Conservation (phyloP, 2,113 vertebrate species). For the Tragelaphus strepsiceros region DNA sequence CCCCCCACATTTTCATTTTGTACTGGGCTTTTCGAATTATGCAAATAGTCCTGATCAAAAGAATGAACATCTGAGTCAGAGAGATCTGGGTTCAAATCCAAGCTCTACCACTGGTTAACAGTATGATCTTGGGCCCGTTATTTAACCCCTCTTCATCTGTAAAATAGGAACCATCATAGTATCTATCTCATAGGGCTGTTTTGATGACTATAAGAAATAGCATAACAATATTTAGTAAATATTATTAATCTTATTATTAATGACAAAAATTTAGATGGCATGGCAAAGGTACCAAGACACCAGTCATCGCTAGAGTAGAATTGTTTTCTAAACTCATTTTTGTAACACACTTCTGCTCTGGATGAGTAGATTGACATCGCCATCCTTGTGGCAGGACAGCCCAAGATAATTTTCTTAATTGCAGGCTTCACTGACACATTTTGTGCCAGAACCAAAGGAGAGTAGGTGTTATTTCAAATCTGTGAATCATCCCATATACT, state of each 20-base stretch:
- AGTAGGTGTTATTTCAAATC: slow-evolving; percentile 67
- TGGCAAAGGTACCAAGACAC: not conserved
- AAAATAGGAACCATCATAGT: not conserved
- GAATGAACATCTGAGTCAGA: not conserved
- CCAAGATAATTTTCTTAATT: slow-evolving; percentile 67
- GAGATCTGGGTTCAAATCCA: not conserved
- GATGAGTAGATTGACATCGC: slow-evolving; percentile 42
- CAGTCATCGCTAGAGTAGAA: not conserved
- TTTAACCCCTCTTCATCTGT: not conserved
- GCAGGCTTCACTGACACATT: slow-evolving; percentile 66
- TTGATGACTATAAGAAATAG: not conserved
- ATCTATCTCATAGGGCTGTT: not conserved
- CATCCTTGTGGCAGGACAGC: slow-evolving; percentile 48
- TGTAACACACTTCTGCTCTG: slow-evolving; percentile 10
- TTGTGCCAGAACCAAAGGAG: slow-evolving; percentile 53
- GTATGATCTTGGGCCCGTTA: not conserved
- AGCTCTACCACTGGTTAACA: not conserved
- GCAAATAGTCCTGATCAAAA: not conserved
- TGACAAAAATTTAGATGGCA: slow-evolving; percentile 12
- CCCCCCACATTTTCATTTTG: not conserved
- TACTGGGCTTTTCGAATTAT: not conserved
- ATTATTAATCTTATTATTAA: not conserved
- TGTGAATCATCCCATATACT: slow-evolving; percentile 67
- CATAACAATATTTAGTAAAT: not conserved
- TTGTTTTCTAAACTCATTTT: slow-evolving; percentile 23